phyloP scores from a whole-genome alignment of 2,797 vertebrate genomes.

The Sebastiscus tertius region DNA sequence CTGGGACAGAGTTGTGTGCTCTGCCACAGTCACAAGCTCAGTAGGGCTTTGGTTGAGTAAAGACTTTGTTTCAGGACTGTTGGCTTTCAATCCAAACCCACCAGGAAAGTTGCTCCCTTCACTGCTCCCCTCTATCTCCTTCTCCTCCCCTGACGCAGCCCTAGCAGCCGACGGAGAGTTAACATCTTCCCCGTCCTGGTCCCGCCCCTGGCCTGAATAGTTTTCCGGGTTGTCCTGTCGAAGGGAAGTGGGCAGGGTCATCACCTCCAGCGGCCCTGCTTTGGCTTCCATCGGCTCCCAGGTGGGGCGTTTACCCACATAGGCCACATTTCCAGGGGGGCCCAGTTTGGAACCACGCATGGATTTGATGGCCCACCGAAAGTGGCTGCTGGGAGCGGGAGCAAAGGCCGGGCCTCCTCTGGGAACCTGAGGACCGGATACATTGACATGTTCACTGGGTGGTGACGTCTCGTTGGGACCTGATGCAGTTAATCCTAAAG shows the following conservation, averaged over 20 bases:
- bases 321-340: slow-evolving; percentile 43
- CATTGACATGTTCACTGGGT: slow-evolving; percentile 55
- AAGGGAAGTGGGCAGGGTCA: slow-evolving; percentile 71
- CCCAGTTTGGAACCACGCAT: slow-evolving; percentile 55
- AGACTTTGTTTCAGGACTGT: slow-evolving; percentile 31
- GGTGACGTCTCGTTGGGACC: slow-evolving; percentile 50
- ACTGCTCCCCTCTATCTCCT: slow-evolving; percentile 77
- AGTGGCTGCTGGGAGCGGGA: slow-evolving; percentile 55
- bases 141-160: slow-evolving; percentile 63
- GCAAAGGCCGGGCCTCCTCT: slow-evolving; percentile 34
- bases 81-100: slow-evolving; percentile 43
- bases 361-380: slow-evolving; percentile 72
- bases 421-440: slow-evolving; percentile 48
- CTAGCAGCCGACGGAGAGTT: slow-evolving; percentile 11
- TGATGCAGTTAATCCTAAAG: slow-evolving; percentile 66
- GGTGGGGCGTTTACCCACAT: slow-evolving; percentile 45
- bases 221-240: slow-evolving; percentile 77
- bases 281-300: slow-evolving; percentile 82
- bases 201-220: slow-evolving; percentile 84
- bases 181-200: slow-evolving; percentile 63
- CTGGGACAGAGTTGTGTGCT: slow-evolving; percentile 72
- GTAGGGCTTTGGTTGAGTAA: slow-evolving; percentile 36
- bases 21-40: slow-evolving; percentile 47
- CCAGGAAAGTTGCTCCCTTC: slow-evolving; percentile 55
- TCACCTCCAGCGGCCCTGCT: slow-evolving; percentile 76